A percentile compares a stretch with the other conserved stretches of the same genome.
These are phyloP conservation scores for Caloenas nicobarica DNA, from an alignment of 2,113 vertebrate species.

Conservation along the genomic window DNA sequence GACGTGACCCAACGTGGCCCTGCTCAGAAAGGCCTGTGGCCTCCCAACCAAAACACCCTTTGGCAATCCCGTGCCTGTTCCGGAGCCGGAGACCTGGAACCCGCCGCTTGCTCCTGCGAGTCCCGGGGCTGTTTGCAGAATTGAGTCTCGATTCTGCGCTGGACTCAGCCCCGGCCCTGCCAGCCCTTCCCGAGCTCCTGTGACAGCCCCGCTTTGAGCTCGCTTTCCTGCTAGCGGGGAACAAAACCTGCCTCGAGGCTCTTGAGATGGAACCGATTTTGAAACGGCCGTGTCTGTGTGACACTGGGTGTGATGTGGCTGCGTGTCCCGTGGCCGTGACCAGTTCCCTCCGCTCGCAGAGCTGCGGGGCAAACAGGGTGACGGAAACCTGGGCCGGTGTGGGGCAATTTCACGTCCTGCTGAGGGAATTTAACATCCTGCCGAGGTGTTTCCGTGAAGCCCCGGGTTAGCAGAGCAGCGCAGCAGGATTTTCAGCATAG, in stretches of 20 bases:
- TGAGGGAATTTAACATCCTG: neutral
- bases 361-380: neutral
- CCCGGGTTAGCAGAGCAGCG: neutral
- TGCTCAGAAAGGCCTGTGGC: constrained; percentile 49
- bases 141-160: neutral
- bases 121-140: neutral
- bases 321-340: neutral
- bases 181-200: neutral
- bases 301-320: neutral
- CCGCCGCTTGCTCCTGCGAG: neutral
- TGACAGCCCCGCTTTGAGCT: neutral
- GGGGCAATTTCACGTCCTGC: neutral
- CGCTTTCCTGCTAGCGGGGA: neutral
- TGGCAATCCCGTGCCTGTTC: neutral
- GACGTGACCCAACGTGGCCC: constrained; percentile 25
- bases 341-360: neutral
- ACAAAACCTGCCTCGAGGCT: neutral
- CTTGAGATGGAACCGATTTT: neutral
- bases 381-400: neutral
- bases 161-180: no score
- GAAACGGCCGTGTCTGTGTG: constrained; percentile 36
- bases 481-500: neutral
- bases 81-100: constrained; percentile 32
- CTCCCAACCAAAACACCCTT: constrained; percentile 7
- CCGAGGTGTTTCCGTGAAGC: neutral